Evolutionary conservation across 2,797 vertebrate species (phyloP).

Genomic region (Ammospiza maritima): DNA sequence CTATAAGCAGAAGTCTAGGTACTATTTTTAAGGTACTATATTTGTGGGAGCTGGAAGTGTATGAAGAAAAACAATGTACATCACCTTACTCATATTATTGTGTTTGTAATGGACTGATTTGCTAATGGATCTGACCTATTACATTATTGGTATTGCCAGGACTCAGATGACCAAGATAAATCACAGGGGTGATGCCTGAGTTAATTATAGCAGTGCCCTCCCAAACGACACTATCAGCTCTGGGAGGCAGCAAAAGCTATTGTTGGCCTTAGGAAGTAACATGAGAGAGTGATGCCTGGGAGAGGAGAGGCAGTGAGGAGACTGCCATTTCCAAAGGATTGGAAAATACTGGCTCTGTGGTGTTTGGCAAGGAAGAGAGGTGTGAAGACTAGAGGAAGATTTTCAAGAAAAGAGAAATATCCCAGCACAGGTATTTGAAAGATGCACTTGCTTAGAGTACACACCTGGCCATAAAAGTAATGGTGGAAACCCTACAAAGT

Average conservation of each 20-base stretch:
- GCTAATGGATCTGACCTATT: neutral
- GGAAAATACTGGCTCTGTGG: neutral
- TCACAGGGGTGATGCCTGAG: conserved; percentile 2
- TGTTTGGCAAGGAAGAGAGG: neutral
- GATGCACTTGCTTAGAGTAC: neutral
- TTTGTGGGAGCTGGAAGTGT: neutral
- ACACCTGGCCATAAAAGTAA: fast-evolving
- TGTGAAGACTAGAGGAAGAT: neutral
- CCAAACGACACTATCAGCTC: neutral
- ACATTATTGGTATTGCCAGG: neutral
- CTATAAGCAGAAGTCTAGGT: neutral
- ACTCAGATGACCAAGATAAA: conserved; percentile 24
- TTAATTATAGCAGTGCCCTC: conserved; percentile 26
- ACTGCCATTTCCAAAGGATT: neutral
- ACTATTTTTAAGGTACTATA: neutral
- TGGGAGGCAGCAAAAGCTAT: conserved; percentile 11
- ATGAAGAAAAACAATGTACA: neutral
- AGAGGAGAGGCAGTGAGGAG: neutral
- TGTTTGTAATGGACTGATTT: neutral
- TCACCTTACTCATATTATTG: neutral
- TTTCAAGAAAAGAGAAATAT: neutral
- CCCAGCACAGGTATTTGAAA: conserved; percentile 16
- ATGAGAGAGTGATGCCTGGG: neutral
- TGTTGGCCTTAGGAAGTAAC: neutral
- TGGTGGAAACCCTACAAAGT: neutral